Conservation (phyloP, 1,140 invertebrate species). For the Coelopa frigida region DNA sequence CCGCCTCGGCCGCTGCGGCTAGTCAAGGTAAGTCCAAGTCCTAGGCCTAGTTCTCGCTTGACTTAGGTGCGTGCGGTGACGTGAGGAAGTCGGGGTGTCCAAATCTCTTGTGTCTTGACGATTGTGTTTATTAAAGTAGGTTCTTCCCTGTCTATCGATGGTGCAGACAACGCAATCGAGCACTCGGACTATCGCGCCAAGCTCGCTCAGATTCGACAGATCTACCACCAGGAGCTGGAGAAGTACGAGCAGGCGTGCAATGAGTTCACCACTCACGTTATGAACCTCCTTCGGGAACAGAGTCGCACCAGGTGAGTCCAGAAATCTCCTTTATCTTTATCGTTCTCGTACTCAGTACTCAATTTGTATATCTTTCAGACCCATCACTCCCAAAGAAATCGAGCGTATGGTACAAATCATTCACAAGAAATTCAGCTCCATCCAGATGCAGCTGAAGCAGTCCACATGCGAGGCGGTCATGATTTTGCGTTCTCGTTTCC, state of each 20-base stretch:
- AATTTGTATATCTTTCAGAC: constrained; percentile 50
- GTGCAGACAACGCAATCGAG: constrained; percentile 91
- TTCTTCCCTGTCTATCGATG: constrained; percentile 38
- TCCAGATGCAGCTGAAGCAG: constrained; percentile 99
- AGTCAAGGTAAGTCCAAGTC: constrained; percentile 63
- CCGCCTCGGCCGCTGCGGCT: constrained; percentile 83
- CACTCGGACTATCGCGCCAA: constrained; percentile 99
- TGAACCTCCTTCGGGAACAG: constrained; percentile 96
- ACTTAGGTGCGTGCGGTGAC: background rate
- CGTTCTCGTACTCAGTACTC: background rate
- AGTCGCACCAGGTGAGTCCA: constrained; percentile 74
- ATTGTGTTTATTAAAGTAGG: constrained; percentile 10
- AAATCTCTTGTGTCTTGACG: background rate
- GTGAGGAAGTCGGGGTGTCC: background rate
- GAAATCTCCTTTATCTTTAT: background rate
- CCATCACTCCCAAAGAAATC: constrained; percentile 91
- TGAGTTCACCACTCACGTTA: constrained; percentile 99
- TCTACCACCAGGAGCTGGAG: constrained; percentile 98
- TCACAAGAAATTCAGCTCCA: constrained; percentile 98
- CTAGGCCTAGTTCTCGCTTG: background rate
- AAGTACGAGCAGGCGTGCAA: constrained; percentile 99
- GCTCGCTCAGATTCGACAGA: constrained; percentile 96
- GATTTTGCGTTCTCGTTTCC: constrained; percentile 86
- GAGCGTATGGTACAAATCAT: constrained; percentile 99
- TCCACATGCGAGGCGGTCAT: constrained; percentile 99